Evolutionary conservation across 2,113 vertebrate species (phyloP), one percentile per base, ranked within the genome.

Genomic region (Misgurnus anguillicaudatus): DNA sequence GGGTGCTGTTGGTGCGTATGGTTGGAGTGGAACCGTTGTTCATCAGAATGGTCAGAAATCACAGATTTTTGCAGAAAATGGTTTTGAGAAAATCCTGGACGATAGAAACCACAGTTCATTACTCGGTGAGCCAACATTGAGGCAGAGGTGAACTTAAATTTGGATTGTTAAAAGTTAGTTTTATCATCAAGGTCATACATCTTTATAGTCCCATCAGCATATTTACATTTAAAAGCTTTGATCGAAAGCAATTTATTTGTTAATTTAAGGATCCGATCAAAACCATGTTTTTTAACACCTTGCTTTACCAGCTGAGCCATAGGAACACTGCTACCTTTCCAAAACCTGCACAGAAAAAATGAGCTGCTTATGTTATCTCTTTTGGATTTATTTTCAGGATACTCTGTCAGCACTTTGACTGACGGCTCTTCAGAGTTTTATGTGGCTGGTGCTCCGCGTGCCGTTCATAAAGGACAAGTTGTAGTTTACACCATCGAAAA

Each of bases 361-460:
- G 17, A 4, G 4, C 13, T 77, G 13, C 5, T 45, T 0, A 31
- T 38, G 16, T 7, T 4, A 4, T 68, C 19, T 70, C 48, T 38
- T 51, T 38, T 36, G 36, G 68, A 11, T 55, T 16, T 2, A 0
- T 55, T 55, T 36, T 1, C 8, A 96, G 95, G 95, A 86, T 96
- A 96, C 81, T 93, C 95, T 39, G 90, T 96, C 72, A 93, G 94
- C 70, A 86, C 92, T 7, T 82, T 95, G 72, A 90, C 88, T 51
- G 90, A 90, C 7, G 81, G 66, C 66, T 89, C 73, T 9, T 81
- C 85, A 0, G 14, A 90, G 72, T 90, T 92, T 85, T 95, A 91
- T 84, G 94, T 95, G 57, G 92, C 94, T 60, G 95, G 95, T 5
- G 95, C 95, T 31, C 95, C 95, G 60, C 93, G 95, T 62, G 94